Evolutionary conservation across 1,140 invertebrate genomes (phyloP), one percentile per base, ranked within the genome.

Genomic region (Drosophila ficusphila): DNA sequence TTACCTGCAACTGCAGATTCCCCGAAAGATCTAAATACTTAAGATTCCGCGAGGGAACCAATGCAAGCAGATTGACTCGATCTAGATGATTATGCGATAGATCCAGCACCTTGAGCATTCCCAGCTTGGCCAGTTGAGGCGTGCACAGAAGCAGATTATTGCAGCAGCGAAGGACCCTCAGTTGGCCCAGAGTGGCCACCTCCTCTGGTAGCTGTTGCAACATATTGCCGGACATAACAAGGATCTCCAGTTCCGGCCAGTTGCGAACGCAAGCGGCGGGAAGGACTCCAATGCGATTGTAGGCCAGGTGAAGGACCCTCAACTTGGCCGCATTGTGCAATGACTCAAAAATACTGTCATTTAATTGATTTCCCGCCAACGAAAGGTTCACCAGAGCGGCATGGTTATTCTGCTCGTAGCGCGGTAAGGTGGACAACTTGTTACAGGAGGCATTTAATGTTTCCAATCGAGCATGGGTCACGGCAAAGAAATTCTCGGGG

Each of bases 11-110:
- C 76, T 96, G 94, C 14, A 94, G 93, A 79, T 97, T 97, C 51
- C 96, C 96, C 0, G 96, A 97, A 78, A 97, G 94, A 82, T 97
- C 96, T 31, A 97, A 91, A 90, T 96, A 97, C 83, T 96, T 96
- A 7, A 97, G 92, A 88, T 96, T 96, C 36, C 96, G 95, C 3
- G 77, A 69, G 16, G 96, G 95, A 25, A 97, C 95, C 19, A 97
- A 81, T 1, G 94, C 93, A 33, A 94, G 93, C 56, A 97, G 92
- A 91, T 97, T 96, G 38, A 97, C 93, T 52, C 94, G 93, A 82
- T 96, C 95, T 36, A 97, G 90, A 90, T 96, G 95, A 90, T 97
- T 97, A 77, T 97, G 96, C 0, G 96, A 96, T 54, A 97, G 92
- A 92, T 97, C 96, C 29, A 97, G 91, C 31, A 97, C 95, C 93